Conservation (phyloP, 2,113 vertebrate species). For the Ameiurus melas region DNA sequence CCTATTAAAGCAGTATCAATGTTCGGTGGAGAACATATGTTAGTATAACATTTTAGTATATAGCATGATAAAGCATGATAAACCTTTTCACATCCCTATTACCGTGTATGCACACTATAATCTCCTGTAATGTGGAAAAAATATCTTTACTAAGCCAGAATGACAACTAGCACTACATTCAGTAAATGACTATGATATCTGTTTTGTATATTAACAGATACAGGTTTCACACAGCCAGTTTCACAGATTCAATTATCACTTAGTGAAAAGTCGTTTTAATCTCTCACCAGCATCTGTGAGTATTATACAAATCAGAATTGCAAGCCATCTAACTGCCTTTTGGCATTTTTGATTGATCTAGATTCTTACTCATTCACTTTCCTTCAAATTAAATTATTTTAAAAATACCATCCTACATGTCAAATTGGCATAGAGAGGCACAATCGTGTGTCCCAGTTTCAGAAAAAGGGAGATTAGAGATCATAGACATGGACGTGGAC, state of each 20-base stretch:
- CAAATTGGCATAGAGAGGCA: slow-evolving; percentile 19
- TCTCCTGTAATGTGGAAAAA: neutral
- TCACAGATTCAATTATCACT: slow-evolving; percentile 1
- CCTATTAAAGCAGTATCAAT: neutral
- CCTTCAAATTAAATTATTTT: slow-evolving; percentile 1
- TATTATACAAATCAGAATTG: neutral
- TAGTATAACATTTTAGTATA: neutral
- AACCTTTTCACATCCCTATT: neutral
- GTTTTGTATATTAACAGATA: neutral
- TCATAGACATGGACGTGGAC: neutral
- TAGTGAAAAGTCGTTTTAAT: neutral
- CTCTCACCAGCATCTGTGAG: neutral
- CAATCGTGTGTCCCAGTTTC: slow-evolving; percentile 40
- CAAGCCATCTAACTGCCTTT: neutral
- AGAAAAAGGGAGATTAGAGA: neutral
- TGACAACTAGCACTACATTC: neutral
- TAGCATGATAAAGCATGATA: neutral
- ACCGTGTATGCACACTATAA: neutral
- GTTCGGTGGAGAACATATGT: neutral
- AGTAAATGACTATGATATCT: neutral
- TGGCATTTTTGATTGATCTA: slow-evolving; percentile 15
- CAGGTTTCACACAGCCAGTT: neutral
- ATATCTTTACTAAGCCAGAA: neutral
- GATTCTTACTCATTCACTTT: slow-evolving; percentile 8
- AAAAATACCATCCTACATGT: slow-evolving; percentile 12